Percentiles rank a stretch among this genome's conserved stretches.
phyloP scores from a whole-genome alignment of 1,140 invertebrate genomes.

The Sitodiplosis mosellana region DNA sequence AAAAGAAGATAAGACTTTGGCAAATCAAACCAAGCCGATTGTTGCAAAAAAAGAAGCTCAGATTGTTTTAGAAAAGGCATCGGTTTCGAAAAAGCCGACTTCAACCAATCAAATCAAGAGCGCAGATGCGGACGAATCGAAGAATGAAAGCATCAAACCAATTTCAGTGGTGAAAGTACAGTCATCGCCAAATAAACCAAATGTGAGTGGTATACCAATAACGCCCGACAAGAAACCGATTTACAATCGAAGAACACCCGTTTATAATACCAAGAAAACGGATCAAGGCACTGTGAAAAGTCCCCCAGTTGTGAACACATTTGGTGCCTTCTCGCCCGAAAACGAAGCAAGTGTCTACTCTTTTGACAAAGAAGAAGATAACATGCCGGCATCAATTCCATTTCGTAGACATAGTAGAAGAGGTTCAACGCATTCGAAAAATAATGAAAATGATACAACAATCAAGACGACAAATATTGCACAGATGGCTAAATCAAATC shows the following conservation, averaged over 20 bases:
- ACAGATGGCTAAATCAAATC: background rate
- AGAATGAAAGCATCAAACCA: no score
- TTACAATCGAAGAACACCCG: conserved; percentile 9
- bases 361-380: conserved; percentile 44
- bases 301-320: conserved; percentile 5
- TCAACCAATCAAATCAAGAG: background rate
- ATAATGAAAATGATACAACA: background rate
- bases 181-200: conserved; percentile 16
- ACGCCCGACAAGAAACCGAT: background rate
- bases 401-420: conserved; percentile 31
- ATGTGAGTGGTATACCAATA: conserved; percentile 12
- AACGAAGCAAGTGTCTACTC: conserved; percentile 54
- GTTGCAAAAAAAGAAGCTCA: background rate
- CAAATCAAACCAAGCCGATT: background rate
- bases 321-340: conserved; percentile 40
- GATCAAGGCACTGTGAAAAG: conserved; percentile 7
- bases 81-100: background rate
- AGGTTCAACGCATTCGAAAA: conserved; percentile 11
- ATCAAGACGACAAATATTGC: background rate
- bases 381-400: conserved; percentile 37
- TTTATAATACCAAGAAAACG: conserved; percentile 17
- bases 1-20: background rate
- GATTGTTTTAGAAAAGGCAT: background rate
- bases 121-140: background rate
- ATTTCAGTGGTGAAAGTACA: conserved; percentile 6